Base-by-base conservation (phyloP, 2,888 invertebrate genomes). In the Cataglyphis livida region DNA sequence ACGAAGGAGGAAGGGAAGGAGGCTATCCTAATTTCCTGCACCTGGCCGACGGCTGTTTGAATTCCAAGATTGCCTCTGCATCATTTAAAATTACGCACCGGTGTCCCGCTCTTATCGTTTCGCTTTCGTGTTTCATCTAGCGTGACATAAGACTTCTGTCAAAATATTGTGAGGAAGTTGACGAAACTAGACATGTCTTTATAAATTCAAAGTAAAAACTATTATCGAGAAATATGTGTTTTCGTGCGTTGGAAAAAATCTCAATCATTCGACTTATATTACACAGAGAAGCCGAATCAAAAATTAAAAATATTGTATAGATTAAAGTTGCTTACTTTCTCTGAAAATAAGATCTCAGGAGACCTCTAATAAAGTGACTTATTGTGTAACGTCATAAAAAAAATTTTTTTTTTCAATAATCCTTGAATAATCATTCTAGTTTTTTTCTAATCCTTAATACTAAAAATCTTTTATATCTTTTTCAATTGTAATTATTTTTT, bases 51-150 rank as follows among this genome's bases (percentile, higher is more conserved):
- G 88, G 88, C 88, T 91, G 87, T 91, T 92, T 91, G 89, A 87
- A 68, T 84, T 70, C 81, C 71, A 87, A 88, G 87, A 92, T 92
- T 90, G 91, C 90, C 86, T 88, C 87, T 92, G 91, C 88, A 92
- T 92, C 81, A 92, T 89, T 92, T 84, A 92, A 85, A 84, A 88
- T 83, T 83, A 83, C 51, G 21, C 79, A 51, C 57, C 65, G 44
- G 57, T 59, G 62, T n/a, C 44, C 21, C 15, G 32, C 21, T 32
- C 57, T 54, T 76, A 76, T 76, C 66, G 15, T 18, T 6, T 48
- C 18, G 61, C 51, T 74, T 62, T 75, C 62, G 48, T n/a, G 35
- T 48, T 7, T 48, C 21, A 81, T 76, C 54, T 41, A 38, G 38
- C 18, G 15, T 15, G 38, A 1, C 18, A 1, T 15, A 28, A 35